Evolutionary conservation across 1,140 invertebrate species (phyloP).

Genomic region (Rhynchophorus ferrugineus): DNA sequence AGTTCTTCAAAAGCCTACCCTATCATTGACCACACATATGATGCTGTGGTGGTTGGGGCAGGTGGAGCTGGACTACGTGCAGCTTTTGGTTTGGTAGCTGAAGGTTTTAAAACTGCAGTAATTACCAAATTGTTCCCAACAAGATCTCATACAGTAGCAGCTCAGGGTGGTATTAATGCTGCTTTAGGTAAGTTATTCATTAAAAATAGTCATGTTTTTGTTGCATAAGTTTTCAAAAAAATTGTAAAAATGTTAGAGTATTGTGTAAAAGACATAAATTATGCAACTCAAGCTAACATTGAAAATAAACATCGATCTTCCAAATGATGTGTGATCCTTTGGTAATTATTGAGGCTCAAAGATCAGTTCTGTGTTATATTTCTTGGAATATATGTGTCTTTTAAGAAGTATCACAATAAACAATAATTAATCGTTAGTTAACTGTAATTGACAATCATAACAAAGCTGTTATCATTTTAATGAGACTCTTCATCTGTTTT

Average conservation of each 20-base stretch:
- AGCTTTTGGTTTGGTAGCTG: slow-evolving; percentile 82
- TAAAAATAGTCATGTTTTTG: too few species aligned
- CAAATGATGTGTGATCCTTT: not conserved
- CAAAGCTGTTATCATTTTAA: too few species aligned
- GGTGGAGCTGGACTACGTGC: slow-evolving; percentile 87
- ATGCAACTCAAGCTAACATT: too few species aligned
- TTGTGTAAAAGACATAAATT: too few species aligned
- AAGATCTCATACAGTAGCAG: slow-evolving; percentile 85
- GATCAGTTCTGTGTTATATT: not conserved
- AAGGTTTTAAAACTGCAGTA: slow-evolving; percentile 88
- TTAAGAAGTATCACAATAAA: too few species aligned
- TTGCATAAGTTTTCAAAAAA: too few species aligned
- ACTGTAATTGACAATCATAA: too few species aligned
- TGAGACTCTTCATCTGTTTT: too few species aligned
- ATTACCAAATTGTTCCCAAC: slow-evolving; percentile 91
- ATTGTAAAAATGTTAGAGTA: not conserved
- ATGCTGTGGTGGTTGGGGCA: slow-evolving; percentile 89
- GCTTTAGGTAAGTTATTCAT: slow-evolving; percentile 46
- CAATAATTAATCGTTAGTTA: too few species aligned
- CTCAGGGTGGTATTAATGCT: slow-evolving; percentile 90
- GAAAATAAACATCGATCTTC: too few species aligned
- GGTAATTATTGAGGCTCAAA: slow-evolving; percentile 1
- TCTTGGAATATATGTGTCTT: not conserved
- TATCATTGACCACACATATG: slow-evolving; percentile 79
- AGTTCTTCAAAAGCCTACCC: slow-evolving; percentile 48